Base-by-base conservation (phyloP, 2,888 invertebrate genomes). In the Sacculina carcini region DNA sequence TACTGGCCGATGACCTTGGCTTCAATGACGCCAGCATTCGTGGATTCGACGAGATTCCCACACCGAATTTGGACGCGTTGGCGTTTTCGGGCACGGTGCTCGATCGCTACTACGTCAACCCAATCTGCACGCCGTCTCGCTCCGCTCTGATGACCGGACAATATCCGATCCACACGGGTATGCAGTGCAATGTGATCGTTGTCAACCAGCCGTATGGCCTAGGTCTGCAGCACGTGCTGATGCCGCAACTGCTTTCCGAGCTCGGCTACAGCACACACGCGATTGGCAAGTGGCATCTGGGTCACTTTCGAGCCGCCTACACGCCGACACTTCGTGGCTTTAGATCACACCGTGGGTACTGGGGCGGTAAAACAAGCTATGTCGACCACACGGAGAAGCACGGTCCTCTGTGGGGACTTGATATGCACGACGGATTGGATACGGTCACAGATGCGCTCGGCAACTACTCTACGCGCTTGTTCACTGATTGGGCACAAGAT, bases 1-100 rank as follows among this genome's bases (percentile, higher is more conserved):
- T 87, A 58, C 63, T 87, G 48, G 85, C 85, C 2, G 87, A 87
- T 67, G 86, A 87, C 70, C 69, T 86, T 73, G 90, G 90, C 5
- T 90, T 82, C 75, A 86, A 89, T 63, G 89, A 90, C 66, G 80
- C 89, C 2, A 79, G 86, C 14, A 89, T 85, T 66, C 89, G 85
- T 64, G 89, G 89, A 1, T 83, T 84, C 0, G 73, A 77, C 14
- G 77, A 85, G 67, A 82, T 90, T 57, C 81, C 81, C 28, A 90
- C 90, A 3, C 87, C 87, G 1, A 87, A 89, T 64, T 79, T 90
- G 56, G 90, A 90, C 65, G 79, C 81, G 0, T 65, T 90, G 54
- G 89, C 86, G 0, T 80, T 76, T 62, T 77, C 79, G 3, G 90
- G 90, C 0, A 62, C 87, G 47, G 75, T 82, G 55, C 68, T 90